Evolutionary conservation across 37 sponge, comb jelly and placozoan genomes (phyloP), one percentile per base, ranked within the genome.

Genomic region (Cladorhizidae sp.): DNA sequence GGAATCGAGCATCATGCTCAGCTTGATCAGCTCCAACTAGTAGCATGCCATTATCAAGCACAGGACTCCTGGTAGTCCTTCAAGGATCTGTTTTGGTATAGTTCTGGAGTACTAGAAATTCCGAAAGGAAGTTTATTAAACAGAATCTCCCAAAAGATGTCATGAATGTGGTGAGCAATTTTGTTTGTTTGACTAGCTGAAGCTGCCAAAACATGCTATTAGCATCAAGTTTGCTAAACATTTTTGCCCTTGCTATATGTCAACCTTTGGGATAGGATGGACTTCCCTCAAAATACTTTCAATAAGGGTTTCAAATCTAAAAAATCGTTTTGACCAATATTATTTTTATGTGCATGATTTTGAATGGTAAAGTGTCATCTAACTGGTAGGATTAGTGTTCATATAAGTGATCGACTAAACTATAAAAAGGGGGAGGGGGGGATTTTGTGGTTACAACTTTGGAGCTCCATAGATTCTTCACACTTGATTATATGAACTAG

Each of bases 171-270:
- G 87, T 86, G 41, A 86, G 67, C 14, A 65, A 39, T 3, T 55
- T 38, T 35, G 79, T 52, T 21, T 70, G 40, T 40, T 71, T 20
- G n/a, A 74, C 29, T 25, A 86, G 41, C 18, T 80, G 80, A 43
- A 86, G 73, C 62, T 86, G 87, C 87, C 87, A 86, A 64, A 86
- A 86, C 28, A 80, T 80, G 63, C 75, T 67, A 33, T 75, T 81
- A 23, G 88, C 63, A 37, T 87, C 87, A 0, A 87, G 70, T 40
- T 74, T 87, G 70, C 70, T 75, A 42, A 87, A 87, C 5, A 74
- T 25, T 12, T 74, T 65, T 28, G 88, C 68, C 17, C 88, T 82
- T 40, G 76, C 50, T 11, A 81, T 61, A 31, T 87, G 75, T 87
- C 81, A 20, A 87, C 88, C 51, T 36, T 81, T 32, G 88, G 88